A percentile compares a stretch with the other conserved stretches of the same genome.
These are phyloP conservation scores for Indicator maculatus DNA, from an alignment of 2,113 vertebrate species.

Conservation along the genomic window DNA sequence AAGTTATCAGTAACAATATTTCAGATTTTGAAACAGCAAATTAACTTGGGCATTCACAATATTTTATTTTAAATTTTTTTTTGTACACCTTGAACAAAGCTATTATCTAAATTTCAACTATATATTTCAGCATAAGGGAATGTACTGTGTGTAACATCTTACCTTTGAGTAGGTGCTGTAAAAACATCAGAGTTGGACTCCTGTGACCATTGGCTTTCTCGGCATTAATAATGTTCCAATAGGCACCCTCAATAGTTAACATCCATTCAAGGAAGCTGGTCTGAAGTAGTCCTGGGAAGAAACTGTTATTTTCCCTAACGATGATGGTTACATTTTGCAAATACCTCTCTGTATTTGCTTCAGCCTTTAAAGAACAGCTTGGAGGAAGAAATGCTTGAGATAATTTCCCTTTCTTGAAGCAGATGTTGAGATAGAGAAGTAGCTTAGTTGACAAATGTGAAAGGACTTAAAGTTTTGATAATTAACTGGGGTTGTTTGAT, in stretches of 20 bases:
- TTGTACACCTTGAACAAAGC: neutral
- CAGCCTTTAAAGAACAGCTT: neutral
- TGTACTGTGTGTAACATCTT: neutral
- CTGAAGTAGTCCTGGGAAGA: neutral
- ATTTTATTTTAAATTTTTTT: neutral
- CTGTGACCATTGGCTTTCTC: neutral
- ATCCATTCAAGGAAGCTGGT: neutral
- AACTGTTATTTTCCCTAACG: neutral
- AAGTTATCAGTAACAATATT: conserved; percentile 69
- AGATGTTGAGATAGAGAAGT: neutral
- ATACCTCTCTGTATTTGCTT: neutral
- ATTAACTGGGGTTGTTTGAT: neutral
- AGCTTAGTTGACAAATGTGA: neutral
- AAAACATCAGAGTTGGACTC: neutral
- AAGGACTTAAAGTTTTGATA: neutral
- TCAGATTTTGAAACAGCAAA: conserved; percentile 72
- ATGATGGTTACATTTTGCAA: neutral
- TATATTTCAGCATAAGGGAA: neutral
- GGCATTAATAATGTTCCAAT: neutral
- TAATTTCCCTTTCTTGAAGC: neutral
- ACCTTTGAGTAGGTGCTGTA: neutral
- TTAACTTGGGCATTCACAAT: neutral
- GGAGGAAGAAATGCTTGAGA: neutral
- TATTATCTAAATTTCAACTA: neutral
- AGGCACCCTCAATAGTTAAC: neutral